Conservation (phyloP, 23 tunicate species). For the Clavelina lepadiformis region DNA sequence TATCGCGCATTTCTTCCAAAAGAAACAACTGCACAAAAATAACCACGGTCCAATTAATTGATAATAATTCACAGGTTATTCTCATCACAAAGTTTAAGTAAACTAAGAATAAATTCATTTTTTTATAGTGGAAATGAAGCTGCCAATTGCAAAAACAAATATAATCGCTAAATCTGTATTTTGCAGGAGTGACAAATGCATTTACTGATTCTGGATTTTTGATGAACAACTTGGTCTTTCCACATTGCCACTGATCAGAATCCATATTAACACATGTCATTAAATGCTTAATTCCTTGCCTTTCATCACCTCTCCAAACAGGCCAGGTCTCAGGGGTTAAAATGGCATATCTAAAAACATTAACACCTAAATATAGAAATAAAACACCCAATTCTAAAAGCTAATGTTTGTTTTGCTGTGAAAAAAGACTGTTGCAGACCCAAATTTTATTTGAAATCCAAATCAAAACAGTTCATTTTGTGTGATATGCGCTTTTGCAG, state of each 20-base stretch:
- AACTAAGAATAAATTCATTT: neutral
- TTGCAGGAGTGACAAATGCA: neutral
- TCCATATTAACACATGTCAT: slow-evolving; percentile 96
- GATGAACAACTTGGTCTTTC: slow-evolving; percentile 86
- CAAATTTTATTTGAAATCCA: no score
- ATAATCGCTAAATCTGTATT: neutral
- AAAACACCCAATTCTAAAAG: no score
- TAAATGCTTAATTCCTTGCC: slow-evolving; percentile 85
- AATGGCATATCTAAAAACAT: slow-evolving; percentile 98
- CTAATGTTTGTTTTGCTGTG: no score
- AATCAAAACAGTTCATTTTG: no score
- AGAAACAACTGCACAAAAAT: slow-evolving; percentile 64
- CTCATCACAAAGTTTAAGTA: no score
- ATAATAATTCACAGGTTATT: no score
- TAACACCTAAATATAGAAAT: no score
- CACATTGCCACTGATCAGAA: slow-evolving; percentile 98
- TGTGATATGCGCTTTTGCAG: no score
- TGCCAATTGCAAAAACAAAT: neutral
- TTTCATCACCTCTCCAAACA: slow-evolving; percentile 81
- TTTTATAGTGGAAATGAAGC: neutral
- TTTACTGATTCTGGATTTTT: slow-evolving; percentile 96
- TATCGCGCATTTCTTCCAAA: slow-evolving; percentile 87
- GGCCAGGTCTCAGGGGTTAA: slow-evolving; percentile 98
- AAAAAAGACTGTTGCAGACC: no score
- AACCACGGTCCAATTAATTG: no score